Evolutionary conservation across 2,888 invertebrate genomes (phyloP).

Genomic region (Andrena haemorrhoa): DNA sequence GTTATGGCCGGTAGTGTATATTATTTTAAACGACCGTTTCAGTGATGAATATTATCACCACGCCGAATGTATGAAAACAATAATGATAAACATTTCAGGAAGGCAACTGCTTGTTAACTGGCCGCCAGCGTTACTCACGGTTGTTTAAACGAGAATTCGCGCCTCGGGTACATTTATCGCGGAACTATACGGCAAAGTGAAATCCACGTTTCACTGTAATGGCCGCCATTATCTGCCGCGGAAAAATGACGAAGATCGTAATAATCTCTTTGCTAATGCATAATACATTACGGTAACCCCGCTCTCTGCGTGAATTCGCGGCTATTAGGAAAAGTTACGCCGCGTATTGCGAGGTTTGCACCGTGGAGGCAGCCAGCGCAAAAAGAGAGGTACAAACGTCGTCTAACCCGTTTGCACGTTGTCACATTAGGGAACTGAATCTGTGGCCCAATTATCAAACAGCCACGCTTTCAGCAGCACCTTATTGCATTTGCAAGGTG

Average conservation of each 20-base stretch:
- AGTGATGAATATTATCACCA: conserved; percentile 40
- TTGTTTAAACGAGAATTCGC: conserved; percentile 45
- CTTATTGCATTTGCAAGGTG: conserved; percentile 35
- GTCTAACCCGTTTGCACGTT: conserved; percentile 59
- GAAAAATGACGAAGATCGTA: conserved; percentile 45
- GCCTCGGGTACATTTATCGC: conserved; percentile 20
- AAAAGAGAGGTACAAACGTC: conserved; percentile 6
- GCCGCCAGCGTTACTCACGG: conserved; percentile 29
- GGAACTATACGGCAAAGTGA: conserved; percentile 36
- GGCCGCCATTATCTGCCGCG: conserved; percentile 41
- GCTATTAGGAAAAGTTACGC: conserved; percentile 11
- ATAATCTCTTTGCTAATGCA: conserved; percentile 61
- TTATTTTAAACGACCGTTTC: conserved; percentile 36
- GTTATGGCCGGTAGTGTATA: neutral
- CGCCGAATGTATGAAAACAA: neutral
- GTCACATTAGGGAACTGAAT: conserved; percentile 65
- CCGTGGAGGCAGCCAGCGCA: neutral
- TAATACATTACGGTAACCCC: conserved; percentile 52
- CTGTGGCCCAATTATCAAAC: conserved; percentile 62
- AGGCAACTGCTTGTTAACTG: conserved; percentile 49
- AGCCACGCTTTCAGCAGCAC: conserved; percentile 10
- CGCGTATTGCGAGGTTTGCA: neutral
- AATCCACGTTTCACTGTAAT: conserved; percentile 59
- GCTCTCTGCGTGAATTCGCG: conserved; percentile 31
- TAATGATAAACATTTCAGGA: conserved; percentile 44